Base-by-base conservation (phyloP, 30 jellyfish, hydroid and myxozoan genomes). In the Aurelia coerulea region DNA sequence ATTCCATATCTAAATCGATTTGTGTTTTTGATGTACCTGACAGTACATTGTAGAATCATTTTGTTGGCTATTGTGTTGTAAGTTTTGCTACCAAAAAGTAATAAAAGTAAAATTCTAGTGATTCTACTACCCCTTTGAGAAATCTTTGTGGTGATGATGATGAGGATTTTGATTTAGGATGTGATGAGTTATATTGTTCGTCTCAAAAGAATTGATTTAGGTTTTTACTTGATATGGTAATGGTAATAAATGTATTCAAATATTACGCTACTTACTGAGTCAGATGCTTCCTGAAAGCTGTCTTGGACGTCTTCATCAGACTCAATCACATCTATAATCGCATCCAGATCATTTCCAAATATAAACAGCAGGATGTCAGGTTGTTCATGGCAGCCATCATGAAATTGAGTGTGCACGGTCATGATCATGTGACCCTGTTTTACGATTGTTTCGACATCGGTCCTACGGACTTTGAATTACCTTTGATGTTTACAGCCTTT, bases 381-480 rank as follows among this genome's bases (percentile, higher is more conserved):
- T 81, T 67, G 31, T 31, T 69, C 33, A 63, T 23, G 31, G 73
- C 46, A 50, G 90, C 76, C 75, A 67, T 68, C 37, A 23, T 77
- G 74, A 14, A 52, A 19, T 42, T 18, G 34, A n/a, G 65, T 77
- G 88, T 59, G 88, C 88, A 77, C 88, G 88, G 77, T 77, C 88
- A 77, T 19, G 88, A 42, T 77, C 88, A 77, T 77, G 63, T 77
- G 88, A 77, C 77, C 19, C 64, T n/a, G 35, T 72, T 72, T 72
- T 72, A 4, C 4, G 83, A 16, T 4, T 42, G 83, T 9, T 72
- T 72, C 83, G 19, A 72, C 83, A 72, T 72, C 68, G 68, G n/a
- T 19, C 68, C 70, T 7, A 41, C 39, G 5, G 39, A 2, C 69
- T 51, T 41, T 17, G 7, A 51, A 73, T 41, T 2, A n/a, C 84